These are phyloP conservation scores for Grapholita molesta DNA, from an alignment of 1,140 invertebrate species.

Conservation along the genomic window DNA sequence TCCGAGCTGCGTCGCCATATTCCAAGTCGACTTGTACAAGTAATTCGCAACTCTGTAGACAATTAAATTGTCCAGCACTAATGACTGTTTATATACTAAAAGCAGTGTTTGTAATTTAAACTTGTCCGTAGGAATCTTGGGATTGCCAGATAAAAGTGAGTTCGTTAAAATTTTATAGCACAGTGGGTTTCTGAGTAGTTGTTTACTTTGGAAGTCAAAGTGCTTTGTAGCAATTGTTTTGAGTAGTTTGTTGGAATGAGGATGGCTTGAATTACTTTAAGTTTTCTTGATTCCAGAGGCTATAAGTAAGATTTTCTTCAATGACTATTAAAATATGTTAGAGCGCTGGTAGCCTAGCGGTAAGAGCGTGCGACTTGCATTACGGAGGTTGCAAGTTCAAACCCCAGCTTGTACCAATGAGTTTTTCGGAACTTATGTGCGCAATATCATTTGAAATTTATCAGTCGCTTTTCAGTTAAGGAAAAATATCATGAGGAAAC, in stretches of 20 bases:
- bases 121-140: slow-evolving; percentile 2
- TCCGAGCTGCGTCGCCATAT: too few species aligned
- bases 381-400: too few species aligned
- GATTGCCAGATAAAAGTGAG: neutral
- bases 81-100: slow-evolving; percentile 24
- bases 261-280: neutral
- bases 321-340: neutral
- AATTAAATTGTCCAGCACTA: slow-evolving; percentile 11
- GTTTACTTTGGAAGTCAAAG: neutral
- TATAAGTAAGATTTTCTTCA: neutral
- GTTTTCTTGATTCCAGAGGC: neutral
- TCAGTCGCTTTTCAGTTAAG: too few species aligned
- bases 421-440: too few species aligned
- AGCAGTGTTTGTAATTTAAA: slow-evolving; percentile 23
- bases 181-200: neutral
- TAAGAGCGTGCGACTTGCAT: too few species aligned
- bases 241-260: neutral
- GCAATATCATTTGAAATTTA: too few species aligned
- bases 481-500: too few species aligned
- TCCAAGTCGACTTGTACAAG: too few species aligned
- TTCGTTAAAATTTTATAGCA: slow-evolving; percentile 10
- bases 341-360: too few species aligned
- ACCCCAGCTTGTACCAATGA: too few species aligned
- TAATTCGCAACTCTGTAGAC: too few species aligned
- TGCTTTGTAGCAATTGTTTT: slow-evolving; percentile 9